phyloP scores from a whole-genome alignment of 1,140 invertebrate genomes.

The Lucilia sericata region DNA sequence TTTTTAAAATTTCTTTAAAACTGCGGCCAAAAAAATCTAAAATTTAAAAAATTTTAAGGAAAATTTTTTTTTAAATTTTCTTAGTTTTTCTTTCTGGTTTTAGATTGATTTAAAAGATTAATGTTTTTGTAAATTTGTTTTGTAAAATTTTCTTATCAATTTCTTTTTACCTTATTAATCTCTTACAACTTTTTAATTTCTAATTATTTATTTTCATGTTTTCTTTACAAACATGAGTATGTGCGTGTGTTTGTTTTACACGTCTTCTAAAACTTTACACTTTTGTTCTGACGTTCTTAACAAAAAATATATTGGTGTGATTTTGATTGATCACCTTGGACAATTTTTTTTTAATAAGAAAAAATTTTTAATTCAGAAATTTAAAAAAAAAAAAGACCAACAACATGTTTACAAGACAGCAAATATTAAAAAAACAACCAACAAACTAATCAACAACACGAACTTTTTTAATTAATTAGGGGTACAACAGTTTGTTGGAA shows the following conservation, averaged over 20 bases:
- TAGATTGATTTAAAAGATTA: background rate
- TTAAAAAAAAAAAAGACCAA: background rate
- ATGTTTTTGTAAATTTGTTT: background rate
- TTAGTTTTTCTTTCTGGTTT: too few species aligned
- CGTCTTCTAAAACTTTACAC: background rate
- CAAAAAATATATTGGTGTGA: background rate
- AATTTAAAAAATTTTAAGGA: too few species aligned
- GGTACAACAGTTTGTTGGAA: too few species aligned
- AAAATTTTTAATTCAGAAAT: background rate
- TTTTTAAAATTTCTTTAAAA: too few species aligned
- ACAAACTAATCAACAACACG: too few species aligned
- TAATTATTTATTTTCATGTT: slow-evolving; percentile 30
- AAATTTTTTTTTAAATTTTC: too few species aligned
- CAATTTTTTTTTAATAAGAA: background rate
- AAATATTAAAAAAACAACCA: too few species aligned
- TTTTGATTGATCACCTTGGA: slow-evolving; percentile 39
- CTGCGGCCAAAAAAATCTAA: too few species aligned
- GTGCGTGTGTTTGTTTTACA: background rate
- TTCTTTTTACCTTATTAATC: background rate
- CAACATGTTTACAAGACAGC: too few species aligned
- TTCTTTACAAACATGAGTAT: background rate
- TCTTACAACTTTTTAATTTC: background rate
- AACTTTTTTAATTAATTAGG: too few species aligned
- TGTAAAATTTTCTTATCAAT: background rate
- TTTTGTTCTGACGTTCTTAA: background rate